Evolutionary conservation across 2,797 vertebrate species (phyloP).

Genomic region (Emydoidea blandingii): DNA sequence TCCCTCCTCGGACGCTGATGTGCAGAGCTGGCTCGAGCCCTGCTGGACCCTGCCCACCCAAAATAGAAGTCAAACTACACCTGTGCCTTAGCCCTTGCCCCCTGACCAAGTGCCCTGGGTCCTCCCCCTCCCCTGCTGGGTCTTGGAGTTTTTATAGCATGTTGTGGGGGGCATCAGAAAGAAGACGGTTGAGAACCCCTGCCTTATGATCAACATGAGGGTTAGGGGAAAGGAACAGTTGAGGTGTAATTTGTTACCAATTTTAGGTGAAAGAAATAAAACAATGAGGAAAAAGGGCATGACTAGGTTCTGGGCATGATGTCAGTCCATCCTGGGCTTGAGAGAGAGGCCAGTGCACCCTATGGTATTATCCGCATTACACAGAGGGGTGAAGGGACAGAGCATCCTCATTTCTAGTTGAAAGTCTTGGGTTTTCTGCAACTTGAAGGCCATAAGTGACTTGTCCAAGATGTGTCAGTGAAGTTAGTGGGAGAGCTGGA

Average conservation of each 20-base stretch:
- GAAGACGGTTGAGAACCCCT: no score
- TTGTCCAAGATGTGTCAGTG: neutral
- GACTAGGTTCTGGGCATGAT: neutral
- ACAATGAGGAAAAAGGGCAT: neutral
- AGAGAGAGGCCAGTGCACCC: neutral
- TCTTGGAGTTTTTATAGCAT: no score
- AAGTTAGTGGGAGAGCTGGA: neutral
- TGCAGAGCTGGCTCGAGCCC: no score
- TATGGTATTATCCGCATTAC: neutral
- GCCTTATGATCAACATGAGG: neutral
- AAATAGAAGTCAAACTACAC: no score
- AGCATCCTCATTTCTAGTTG: neutral
- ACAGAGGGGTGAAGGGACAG: neutral
- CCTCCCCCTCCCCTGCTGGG: no score
- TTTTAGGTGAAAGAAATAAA: neutral
- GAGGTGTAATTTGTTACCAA: neutral
- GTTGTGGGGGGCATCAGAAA: no score
- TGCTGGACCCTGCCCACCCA: no score
- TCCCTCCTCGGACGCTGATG: no score
- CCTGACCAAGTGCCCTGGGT: no score
- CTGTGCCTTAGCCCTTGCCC: no score
- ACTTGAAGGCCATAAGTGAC: neutral
- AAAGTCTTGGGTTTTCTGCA: neutral
- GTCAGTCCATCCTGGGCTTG: neutral
- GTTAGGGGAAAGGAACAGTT: neutral